These are phyloP conservation scores for Heterodera carotae DNA, from an alignment of 1,140 invertebrate genomes.

Conservation along the genomic window DNA sequence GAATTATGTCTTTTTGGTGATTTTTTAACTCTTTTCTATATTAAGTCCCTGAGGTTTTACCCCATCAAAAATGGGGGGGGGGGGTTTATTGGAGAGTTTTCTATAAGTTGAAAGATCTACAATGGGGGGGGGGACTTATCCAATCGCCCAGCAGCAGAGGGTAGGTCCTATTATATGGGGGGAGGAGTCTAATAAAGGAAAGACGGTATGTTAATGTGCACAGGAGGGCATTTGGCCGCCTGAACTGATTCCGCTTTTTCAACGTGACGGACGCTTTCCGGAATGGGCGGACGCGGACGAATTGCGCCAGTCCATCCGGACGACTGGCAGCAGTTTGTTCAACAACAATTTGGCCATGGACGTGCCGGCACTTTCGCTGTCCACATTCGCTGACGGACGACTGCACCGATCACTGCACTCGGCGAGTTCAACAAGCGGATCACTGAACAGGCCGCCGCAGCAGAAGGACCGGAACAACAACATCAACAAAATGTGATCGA, in stretches of 20 bases:
- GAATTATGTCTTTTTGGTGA: constrained; percentile 36
- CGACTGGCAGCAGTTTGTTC: constrained; percentile 14
- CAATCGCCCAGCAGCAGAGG: too few relatives aligned
- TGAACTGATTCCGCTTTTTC: constrained; percentile 45
- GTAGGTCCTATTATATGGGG: too few relatives aligned
- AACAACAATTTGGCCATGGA: constrained; percentile 12
- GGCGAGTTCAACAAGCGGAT: constrained; percentile 7
- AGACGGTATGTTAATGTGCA: constrained; percentile 20
- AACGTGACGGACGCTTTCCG: constrained; percentile 47
- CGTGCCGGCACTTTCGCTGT: constrained; percentile 26
- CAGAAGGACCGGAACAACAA: constrained; percentile 31
- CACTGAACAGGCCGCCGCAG: constrained; percentile 13
- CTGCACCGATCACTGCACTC: constrained; percentile 37
- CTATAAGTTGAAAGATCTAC: too few relatives aligned
- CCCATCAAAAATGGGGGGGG: too few relatives aligned
- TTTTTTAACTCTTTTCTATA: too few relatives aligned
- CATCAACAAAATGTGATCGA: neutral
- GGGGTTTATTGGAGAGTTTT: too few relatives aligned
- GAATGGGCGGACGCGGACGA: constrained; percentile 51
- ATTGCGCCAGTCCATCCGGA: constrained; percentile 15
- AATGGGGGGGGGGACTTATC: too few relatives aligned
- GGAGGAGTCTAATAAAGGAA: too few relatives aligned
- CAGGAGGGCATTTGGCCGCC: constrained; percentile 50
- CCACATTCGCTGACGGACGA: constrained; percentile 33
- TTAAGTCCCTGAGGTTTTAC: too few relatives aligned